phyloP scores from a whole-genome alignment of 2,113 vertebrate species.

The Lathamus discolor region DNA sequence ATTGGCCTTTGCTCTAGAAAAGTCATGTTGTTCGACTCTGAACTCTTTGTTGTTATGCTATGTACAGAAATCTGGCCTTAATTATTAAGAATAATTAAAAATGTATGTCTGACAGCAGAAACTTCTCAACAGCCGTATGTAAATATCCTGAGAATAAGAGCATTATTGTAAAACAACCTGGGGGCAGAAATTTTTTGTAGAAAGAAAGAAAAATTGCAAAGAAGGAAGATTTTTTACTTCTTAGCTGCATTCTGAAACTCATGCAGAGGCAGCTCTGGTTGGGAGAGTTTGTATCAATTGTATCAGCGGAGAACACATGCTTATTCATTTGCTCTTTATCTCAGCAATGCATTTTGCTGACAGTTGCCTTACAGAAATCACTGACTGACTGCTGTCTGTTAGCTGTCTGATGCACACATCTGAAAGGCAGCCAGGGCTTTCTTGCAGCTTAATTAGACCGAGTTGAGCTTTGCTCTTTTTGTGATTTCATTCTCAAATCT shows the following conservation, averaged over 20 bases:
- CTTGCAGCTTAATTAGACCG: background rate
- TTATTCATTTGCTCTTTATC: background rate
- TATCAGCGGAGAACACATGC: fast-evolving
- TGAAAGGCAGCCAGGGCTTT: background rate
- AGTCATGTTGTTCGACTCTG: background rate
- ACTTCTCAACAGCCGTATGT: background rate
- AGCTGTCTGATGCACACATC: background rate
- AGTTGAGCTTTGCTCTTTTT: background rate
- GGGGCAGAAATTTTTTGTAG: background rate
- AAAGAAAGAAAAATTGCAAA: background rate
- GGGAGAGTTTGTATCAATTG: background rate
- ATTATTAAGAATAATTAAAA: background rate
- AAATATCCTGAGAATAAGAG: background rate
- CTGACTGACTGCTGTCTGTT: background rate
- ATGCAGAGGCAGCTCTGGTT: fast-evolving
- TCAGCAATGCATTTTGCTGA: background rate
- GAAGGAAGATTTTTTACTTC: background rate
- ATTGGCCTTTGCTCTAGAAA: background rate
- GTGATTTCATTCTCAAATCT: background rate
- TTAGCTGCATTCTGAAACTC: background rate
- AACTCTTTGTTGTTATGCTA: background rate
- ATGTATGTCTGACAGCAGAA: fast-evolving
- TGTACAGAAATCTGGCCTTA: background rate
- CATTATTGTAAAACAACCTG: background rate
- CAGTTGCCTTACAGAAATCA: background rate